Evolutionary conservation across 2,888 invertebrate genomes (phyloP).

Genomic region (Conops quadrifasciatus): DNA sequence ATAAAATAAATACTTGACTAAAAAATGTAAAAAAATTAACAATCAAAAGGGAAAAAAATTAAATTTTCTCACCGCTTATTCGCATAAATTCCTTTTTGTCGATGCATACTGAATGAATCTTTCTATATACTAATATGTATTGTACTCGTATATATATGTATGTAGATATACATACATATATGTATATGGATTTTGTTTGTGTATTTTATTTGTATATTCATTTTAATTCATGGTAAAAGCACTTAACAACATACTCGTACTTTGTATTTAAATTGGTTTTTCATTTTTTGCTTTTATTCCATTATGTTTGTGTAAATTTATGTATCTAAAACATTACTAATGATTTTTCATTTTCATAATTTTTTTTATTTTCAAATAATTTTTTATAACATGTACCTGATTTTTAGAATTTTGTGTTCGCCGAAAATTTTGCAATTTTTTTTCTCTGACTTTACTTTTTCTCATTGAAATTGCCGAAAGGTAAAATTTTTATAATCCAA

Average conservation of each 20-base stretch:
- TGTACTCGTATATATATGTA: not conserved
- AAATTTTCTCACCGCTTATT: not conserved
- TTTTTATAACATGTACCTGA: slow-evolving; percentile 56
- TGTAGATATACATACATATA: not conserved
- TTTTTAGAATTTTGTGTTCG: slow-evolving; percentile 66
- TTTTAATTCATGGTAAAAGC: slow-evolving; percentile 49
- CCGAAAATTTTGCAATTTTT: slow-evolving; percentile 56
- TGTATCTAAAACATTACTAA: slow-evolving; percentile 40
- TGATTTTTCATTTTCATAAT: slow-evolving; percentile 34
- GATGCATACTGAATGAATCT: not conserved
- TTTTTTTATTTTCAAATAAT: slow-evolving; percentile 50
- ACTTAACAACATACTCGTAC: slow-evolving; percentile 52
- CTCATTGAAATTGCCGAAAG: slow-evolving; percentile 6
- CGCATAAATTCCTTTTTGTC: not conserved
- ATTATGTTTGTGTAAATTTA: slow-evolving; percentile 43
- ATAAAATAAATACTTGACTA: too few species aligned
- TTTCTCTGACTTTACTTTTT: slow-evolving; percentile 15
- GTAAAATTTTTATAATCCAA: slow-evolving; percentile 19
- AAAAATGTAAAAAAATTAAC: too few species aligned
- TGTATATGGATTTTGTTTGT: not conserved
- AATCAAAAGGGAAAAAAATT: too few species aligned
- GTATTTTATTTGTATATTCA: too few species aligned
- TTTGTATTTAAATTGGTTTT: slow-evolving; percentile 12
- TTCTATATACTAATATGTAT: not conserved
- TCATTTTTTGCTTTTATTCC: slow-evolving; percentile 34